Evolutionary conservation across 2,797 vertebrate species (phyloP), one percentile per base, ranked within the genome.

Genomic region (Podarcis siculus): DNA sequence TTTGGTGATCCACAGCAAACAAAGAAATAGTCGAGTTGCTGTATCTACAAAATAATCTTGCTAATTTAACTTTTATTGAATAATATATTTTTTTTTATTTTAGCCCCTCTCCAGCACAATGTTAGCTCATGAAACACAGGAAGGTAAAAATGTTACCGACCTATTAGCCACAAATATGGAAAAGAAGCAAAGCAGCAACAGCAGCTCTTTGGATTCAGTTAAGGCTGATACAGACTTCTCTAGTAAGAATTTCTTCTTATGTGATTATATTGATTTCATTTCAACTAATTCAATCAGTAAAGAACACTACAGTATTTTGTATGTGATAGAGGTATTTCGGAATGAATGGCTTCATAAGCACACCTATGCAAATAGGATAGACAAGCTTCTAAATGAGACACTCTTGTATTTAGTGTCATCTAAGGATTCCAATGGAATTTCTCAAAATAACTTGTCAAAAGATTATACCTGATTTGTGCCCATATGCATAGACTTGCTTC

Each of bases 171-270:
- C 97, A 93, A 96, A 92, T 78, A 88, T 93, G 8, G 97, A 97
- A 77, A 96, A 94, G 58, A 97, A 96, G 39, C 97, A 90, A 0
- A 93, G 92, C 96, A 97, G 93, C 91, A 97, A 92, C 92, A 97
- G 97, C 93, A 97, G 97, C 94, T 97, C 97, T 85, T 93, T 96
- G 92, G 97, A 97, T 92, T 96, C 96, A n/a, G 89, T 95, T 64
- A 97, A 97, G 93, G 95, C 93, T 92, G 98, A 98, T 75, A 79
- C 96, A 85, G 98, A 98, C 77, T 96, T 97, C 25, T 98, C 97
- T 97, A 95, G 97, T 97, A 97, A 97, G 95, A 85, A 72, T 79
- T 79, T 13, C 77, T 55, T 32, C 8, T 37, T 61, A 78, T 27
- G 21, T 21, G 58, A 72, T 8, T 78, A 69, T 76, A 89, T 67